These are phyloP conservation scores for Enteromius thamalakanensis DNA, from an alignment of 2,797 vertebrate genomes.

Conservation along the genomic window DNA sequence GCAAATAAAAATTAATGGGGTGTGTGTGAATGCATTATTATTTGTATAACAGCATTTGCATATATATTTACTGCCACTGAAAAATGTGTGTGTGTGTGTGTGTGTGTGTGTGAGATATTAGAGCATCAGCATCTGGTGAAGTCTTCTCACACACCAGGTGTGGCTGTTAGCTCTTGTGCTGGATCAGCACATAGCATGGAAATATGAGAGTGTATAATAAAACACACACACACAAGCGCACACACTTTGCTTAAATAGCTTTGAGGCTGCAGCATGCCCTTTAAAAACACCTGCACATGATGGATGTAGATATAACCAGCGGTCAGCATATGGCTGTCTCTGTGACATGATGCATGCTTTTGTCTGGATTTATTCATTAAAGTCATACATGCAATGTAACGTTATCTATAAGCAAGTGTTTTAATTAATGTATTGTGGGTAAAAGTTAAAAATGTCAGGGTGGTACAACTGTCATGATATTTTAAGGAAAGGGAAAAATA, in stretches of 20 bases:
- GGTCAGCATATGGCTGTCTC: not conserved
- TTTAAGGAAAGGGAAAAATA: not conserved
- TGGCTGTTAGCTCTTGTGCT: conserved; percentile 71
- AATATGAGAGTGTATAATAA: conserved; percentile 72
- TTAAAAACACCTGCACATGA: conserved; percentile 18
- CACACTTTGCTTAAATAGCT: conserved; percentile 10
- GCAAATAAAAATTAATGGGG: not conserved
- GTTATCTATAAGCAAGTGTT: not conserved
- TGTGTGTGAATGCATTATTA: not conserved
- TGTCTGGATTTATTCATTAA: not conserved
- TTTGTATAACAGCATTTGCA: conserved; percentile 31
- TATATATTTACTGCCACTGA: not conserved
- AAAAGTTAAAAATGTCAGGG: not conserved
- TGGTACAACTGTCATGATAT: not conserved
- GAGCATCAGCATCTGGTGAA: conserved; percentile 77
- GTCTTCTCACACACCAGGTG: conserved; percentile 78
- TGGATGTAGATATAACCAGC: conserved; percentile 9
- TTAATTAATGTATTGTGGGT: not conserved
- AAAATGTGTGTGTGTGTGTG: conserved; percentile 22
- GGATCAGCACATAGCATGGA: conserved; percentile 75
- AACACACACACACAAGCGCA: conserved; percentile 23
- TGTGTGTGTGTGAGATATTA: conserved; percentile 57
- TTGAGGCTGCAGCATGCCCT: not conserved
- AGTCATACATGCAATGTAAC: not conserved
- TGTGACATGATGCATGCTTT: not conserved